Conservation (phyloP, 2,797 vertebrate species). For the Oreochromis mossambicus region DNA sequence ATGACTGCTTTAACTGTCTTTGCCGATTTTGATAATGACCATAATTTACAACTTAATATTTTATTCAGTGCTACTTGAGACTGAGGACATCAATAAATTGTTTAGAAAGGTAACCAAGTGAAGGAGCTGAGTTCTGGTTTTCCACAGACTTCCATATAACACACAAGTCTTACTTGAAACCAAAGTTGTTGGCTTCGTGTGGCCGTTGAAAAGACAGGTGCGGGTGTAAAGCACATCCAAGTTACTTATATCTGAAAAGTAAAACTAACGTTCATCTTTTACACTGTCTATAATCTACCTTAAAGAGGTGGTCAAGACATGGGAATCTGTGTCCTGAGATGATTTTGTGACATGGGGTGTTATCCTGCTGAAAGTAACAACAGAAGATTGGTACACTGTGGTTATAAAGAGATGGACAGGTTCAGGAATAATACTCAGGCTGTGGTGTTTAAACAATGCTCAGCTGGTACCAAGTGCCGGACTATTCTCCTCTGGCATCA, state of each 20-base stretch:
- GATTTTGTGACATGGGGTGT: not conserved
- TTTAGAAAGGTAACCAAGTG: not conserved
- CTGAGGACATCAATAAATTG: not conserved
- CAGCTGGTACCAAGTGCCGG: not conserved
- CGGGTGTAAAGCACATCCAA: not conserved
- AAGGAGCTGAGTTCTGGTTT: not conserved
- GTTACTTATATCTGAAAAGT: not conserved
- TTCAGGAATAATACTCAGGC: not conserved
- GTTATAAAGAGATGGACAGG: not conserved
- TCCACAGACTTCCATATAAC: not conserved
- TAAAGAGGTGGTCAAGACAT: not conserved
- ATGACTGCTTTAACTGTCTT: not conserved
- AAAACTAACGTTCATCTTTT: not conserved
- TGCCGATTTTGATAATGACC: not conserved
- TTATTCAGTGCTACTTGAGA: not conserved
- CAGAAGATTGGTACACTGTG: not conserved
- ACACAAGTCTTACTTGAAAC: not conserved
- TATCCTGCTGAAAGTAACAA: not conserved
- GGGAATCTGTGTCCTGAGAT: not conserved
- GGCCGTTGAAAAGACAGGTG: not conserved
- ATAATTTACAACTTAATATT: not conserved
- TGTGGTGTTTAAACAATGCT: not conserved
- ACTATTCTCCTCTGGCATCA: not conserved
- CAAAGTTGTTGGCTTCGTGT: not conserved
- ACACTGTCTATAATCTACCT: not conserved